Evolutionary conservation across 2,888 invertebrate genomes (phyloP), one percentile per base, ranked within the genome.

Genomic region (Aporophyla lueneburgensis): DNA sequence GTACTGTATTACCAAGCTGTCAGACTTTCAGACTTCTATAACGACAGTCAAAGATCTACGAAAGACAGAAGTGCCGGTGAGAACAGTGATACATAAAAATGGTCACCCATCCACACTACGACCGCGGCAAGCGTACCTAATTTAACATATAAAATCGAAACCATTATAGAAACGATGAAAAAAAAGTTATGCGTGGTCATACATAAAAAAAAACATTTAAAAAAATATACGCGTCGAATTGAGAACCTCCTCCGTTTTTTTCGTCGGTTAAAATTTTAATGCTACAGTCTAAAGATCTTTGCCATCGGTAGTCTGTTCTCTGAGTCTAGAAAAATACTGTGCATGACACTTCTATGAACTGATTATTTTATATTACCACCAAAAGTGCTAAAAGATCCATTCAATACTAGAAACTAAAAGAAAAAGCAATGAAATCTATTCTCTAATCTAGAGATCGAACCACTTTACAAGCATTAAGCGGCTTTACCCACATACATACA

Each of bases 401-500:
- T 61, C 5, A 49, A 80, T 53, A 12, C 1, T 9, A 70, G 56
- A 76, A 70, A 70, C 5, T 24, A 54, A 81, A 74, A 43, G 54
- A 54, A 67, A 81, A 67, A 51, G 2, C 49, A 51, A 81, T 56
- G 21, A 33, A 78, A 74, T 67, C 73, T 27, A 54, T 61, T 27
- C 66, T 62, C 19, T 66, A 66, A 78, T 81, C 76, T 56, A 9
- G 9, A 40, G 63, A 67, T 81, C 76, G 82, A 81, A 78, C 81
- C 82, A 76, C 78, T 78, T 78, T 76, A 78, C 76, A 76, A 76
- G 78, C 82, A 51, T 75, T 78, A 81, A 81, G 76, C 33, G 66
- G 6, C 51, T 43, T 62, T 67, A 53, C 76, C 78, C 76, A 81
- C 76, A 78, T 78, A 56, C 78, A 78, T 78, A 78, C 82, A 78